A percentile compares a stretch with the other conserved stretches of the same genome.
phyloP scores from a whole-genome alignment of 1,140 invertebrate genomes.

The Planococcus citri region DNA sequence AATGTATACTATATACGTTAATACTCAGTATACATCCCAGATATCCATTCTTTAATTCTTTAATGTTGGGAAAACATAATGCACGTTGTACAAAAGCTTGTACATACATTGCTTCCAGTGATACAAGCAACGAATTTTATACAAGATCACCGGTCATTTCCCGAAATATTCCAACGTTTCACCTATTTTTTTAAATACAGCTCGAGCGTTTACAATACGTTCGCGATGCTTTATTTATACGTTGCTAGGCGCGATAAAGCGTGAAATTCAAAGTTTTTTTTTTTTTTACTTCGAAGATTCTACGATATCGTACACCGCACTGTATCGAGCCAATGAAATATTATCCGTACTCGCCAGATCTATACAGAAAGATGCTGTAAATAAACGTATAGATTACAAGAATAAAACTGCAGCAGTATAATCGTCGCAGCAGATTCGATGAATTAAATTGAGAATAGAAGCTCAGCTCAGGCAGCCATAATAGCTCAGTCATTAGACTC shows the following conservation, averaged over 20 bases:
- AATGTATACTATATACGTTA: neutral
- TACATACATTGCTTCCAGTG: neutral
- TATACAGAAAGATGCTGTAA: no score
- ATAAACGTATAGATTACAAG: no score
- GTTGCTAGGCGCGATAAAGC: neutral
- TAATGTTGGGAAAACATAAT: neutral
- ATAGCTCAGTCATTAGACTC: no score
- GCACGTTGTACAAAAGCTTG: neutral
- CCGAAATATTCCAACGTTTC: neutral
- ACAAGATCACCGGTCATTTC: conserved; percentile 3
- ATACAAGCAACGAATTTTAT: neutral
- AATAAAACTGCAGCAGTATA: no score
- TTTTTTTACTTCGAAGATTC: no score
- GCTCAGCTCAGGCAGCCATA: no score
- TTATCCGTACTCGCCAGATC: no score
- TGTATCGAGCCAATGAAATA: no score
- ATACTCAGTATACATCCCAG: conserved; percentile 14
- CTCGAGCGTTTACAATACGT: neutral
- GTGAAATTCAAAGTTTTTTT: neutral
- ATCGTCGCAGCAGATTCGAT: no score
- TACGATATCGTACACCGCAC: no score
- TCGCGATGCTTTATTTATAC: neutral
- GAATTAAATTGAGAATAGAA: no score
- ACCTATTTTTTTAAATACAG: neutral
- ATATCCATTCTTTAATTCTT: neutral